Conservation (phyloP, 2,888 invertebrate species). For the Rhagonycha fulva region DNA sequence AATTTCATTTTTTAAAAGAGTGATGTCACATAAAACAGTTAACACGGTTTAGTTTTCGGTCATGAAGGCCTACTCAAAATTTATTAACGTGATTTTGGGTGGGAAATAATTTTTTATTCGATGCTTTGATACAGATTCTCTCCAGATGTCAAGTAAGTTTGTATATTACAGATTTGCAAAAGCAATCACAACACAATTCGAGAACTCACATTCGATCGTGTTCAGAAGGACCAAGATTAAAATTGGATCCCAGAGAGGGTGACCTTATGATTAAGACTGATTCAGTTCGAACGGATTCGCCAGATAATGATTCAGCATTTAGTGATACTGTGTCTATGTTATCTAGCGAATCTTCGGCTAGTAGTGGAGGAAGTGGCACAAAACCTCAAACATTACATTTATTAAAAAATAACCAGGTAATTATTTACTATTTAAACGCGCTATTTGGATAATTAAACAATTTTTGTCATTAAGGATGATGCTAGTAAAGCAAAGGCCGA, state of each 20-base stretch:
- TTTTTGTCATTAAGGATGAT: conserved; percentile 60
- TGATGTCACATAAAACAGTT: neutral
- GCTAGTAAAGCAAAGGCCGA: conserved; percentile 85
- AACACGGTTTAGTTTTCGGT: neutral
- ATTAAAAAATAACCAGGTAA: conserved; percentile 33
- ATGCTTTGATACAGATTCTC: neutral
- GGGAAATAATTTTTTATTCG: neutral
- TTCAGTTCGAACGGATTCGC: conserved; percentile 81
- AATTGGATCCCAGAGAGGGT: conserved; percentile 49
- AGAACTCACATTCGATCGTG: conserved; percentile 54
- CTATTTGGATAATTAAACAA: conserved; percentile 1
- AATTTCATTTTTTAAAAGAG: neutral
- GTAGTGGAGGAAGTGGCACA: conserved; percentile 76
- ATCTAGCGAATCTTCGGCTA: conserved; percentile 91
- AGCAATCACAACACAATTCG: conserved; percentile 46
- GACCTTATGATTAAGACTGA: conserved; percentile 49
- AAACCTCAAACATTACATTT: conserved; percentile 56
- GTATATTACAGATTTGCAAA: conserved; percentile 47
- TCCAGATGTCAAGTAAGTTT: conserved; percentile 49
- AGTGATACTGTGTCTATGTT: conserved; percentile 95
- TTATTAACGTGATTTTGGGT: neutral
- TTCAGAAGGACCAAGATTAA: conserved; percentile 54
- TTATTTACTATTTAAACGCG: neutral
- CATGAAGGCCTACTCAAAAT: neutral
- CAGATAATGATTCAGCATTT: conserved; percentile 98